These are phyloP conservation scores for Peucedramus taeniatus DNA, from an alignment of 2,113 vertebrate species.

Conservation along the genomic window DNA sequence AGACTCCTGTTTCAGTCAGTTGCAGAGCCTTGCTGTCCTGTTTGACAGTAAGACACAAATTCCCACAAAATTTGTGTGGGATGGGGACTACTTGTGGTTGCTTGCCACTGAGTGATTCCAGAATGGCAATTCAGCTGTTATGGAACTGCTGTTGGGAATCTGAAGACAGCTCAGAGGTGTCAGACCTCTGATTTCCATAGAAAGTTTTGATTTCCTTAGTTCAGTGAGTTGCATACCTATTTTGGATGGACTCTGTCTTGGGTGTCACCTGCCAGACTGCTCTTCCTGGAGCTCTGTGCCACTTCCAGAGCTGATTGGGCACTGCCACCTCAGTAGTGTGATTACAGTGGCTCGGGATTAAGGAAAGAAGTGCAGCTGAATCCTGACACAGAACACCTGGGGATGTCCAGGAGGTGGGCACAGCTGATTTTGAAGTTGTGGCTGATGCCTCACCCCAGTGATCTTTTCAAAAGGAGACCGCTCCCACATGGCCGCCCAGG, in stretches of 20 bases:
- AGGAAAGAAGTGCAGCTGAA: neutral
- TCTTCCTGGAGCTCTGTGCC: neutral
- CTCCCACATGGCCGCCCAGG: neutral
- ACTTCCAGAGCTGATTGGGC: neutral
- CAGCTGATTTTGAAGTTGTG: neutral
- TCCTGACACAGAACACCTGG: neutral
- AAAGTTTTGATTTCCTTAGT: neutral
- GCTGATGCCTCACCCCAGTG: neutral
- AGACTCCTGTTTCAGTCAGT: neutral
- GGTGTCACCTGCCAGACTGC: neutral
- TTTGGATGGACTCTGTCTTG: neutral
- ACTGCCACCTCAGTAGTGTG: neutral
- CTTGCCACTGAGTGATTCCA: neutral
- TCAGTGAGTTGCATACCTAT: neutral
- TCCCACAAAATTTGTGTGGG: neutral
- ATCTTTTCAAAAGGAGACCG: neutral
- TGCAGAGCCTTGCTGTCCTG: neutral
- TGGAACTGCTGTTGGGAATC: neutral
- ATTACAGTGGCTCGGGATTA: neutral
- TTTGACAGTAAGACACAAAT: neutral
- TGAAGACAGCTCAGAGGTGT: neutral
- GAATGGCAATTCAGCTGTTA: neutral
- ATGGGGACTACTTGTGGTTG: accelerated
- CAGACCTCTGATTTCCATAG: neutral
- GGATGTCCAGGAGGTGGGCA: neutral